Evolutionary conservation across 2,888 invertebrate species (phyloP).

Genomic region (Drosophila rellima): DNA sequence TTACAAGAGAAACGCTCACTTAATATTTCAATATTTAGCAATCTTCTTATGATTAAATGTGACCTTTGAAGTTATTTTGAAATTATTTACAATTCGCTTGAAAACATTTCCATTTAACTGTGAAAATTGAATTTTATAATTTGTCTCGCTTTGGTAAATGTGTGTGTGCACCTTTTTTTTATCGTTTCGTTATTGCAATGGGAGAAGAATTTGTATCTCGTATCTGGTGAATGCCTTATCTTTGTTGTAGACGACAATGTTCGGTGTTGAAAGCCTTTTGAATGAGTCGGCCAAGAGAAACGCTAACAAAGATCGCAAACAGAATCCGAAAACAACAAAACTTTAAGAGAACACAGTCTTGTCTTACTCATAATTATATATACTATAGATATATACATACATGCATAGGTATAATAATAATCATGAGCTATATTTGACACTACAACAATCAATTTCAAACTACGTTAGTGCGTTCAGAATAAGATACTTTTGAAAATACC

Average conservation of each 20-base stretch:
- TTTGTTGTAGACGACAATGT: constrained; percentile 53
- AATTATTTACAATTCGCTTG: constrained; percentile 39
- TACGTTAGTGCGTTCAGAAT: not conserved
- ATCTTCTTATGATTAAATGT: not conserved
- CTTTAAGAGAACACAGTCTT: not conserved
- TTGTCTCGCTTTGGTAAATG: constrained; percentile 15
- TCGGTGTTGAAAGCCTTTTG: constrained; percentile 7
- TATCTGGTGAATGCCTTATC: constrained; percentile 68
- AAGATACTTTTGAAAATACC: not conserved
- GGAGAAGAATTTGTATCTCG: constrained; percentile 34
- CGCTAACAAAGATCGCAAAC: constrained; percentile 41
- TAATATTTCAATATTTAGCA: not conserved
- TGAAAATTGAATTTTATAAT: constrained; percentile 25
- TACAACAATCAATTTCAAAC: not conserved
- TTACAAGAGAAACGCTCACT: not conserved
- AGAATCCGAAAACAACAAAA: constrained; percentile 16
- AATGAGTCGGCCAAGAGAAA: constrained; percentile 8
- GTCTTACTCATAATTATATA: constrained; percentile 1
- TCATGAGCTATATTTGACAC: not conserved
- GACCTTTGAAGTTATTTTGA: constrained; percentile 11
- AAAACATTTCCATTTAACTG: constrained; percentile 32
- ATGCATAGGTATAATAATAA: not conserved
- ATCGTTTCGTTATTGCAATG: constrained; percentile 45
- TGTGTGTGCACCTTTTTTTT: constrained; percentile 27
- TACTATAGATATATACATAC: not conserved